Evolutionary conservation across 2,888 invertebrate species (phyloP).

Genomic region (Abrostola tripartita): DNA sequence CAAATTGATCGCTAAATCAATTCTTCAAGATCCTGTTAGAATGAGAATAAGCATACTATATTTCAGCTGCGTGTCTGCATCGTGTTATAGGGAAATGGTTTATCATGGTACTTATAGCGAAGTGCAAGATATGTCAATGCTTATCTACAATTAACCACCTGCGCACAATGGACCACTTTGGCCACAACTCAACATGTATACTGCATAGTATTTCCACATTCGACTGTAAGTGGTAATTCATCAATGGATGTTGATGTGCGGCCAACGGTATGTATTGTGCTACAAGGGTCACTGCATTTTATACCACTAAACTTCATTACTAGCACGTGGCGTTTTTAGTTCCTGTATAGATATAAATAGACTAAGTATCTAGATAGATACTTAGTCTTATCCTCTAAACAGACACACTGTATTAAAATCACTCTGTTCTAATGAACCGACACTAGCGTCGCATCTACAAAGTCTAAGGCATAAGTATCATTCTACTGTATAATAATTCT

Average conservation of each 20-base stretch:
- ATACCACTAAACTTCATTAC: neutral
- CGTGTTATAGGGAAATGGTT: constrained; percentile 40
- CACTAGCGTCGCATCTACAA: too few species aligned
- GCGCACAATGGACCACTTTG: constrained; percentile 37
- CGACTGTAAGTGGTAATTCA: constrained; percentile 20
- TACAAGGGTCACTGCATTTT: neutral
- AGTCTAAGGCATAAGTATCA: too few species aligned
- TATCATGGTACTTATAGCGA: constrained; percentile 33
- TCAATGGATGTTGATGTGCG: constrained; percentile 10
- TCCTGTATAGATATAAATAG: too few species aligned
- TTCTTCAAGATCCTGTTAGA: constrained; percentile 31
- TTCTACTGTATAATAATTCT: too few species aligned
- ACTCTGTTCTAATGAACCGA: too few species aligned
- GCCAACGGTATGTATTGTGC: neutral
- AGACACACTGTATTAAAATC: too few species aligned
- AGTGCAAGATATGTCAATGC: constrained; percentile 42
- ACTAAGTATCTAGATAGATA: too few species aligned
- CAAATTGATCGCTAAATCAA: constrained; percentile 39
- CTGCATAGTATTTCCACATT: constrained; percentile 8
- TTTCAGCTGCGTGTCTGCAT: constrained; percentile 34
- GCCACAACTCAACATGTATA: constrained; percentile 26
- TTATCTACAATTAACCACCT: constrained; percentile 42
- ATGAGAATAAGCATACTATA: constrained; percentile 33
- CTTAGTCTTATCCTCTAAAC: too few species aligned
- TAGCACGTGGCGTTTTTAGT: neutral